Base-by-base conservation (phyloP, 2,797 vertebrate genomes). In the Amblyraja radiata region DNA sequence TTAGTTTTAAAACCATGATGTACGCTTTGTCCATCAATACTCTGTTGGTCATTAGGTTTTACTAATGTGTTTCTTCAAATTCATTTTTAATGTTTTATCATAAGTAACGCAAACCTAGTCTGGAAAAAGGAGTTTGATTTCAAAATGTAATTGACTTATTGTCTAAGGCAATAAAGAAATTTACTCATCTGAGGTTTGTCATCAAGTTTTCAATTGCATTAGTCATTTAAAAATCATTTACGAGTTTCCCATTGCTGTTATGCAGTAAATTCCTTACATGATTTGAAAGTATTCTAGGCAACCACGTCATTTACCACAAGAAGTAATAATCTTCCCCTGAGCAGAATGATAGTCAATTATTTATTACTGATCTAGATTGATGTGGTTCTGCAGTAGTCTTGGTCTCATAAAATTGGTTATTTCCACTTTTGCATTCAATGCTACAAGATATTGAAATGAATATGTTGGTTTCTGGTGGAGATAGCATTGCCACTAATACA, bases 241-340 rank as follows among this genome's bases (percentile, higher is more conserved):
- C 1, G 1, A 74, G 23, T 91, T 90, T 88, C 61, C 58, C 61
- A 88, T 36, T 88, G n/a, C 28, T 88, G 61, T 74, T 74, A 5
- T 91, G 1, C 71, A 91, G 68, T 91, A 74, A 46, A 46, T 74
- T 74, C 65, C 90, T 74, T 36, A 54, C 81, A 84, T 84, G 81
- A 18, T 21, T 84, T 61, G 81, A 84, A 83, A 54, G 36, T 28
- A 91, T 25, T 91, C 36, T 74, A 46, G 36, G 68, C 5, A 54
- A 91, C 90, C 90, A 91, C 71, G 25, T 74, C 21, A 74, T 74
- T 91, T 74, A 91, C 68, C 90, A 74, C 68, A 91, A 91, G 68
- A 91, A 91, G 23, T 91, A n/a, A 90, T 36, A 68, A 74, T 71
- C 68, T 74, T 74, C 36, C 90, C 68, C 25, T 39, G 86, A 90